These are phyloP conservation scores for Aelia acuminata DNA, from an alignment of 2,888 invertebrate genomes.

Conservation along the genomic window DNA sequence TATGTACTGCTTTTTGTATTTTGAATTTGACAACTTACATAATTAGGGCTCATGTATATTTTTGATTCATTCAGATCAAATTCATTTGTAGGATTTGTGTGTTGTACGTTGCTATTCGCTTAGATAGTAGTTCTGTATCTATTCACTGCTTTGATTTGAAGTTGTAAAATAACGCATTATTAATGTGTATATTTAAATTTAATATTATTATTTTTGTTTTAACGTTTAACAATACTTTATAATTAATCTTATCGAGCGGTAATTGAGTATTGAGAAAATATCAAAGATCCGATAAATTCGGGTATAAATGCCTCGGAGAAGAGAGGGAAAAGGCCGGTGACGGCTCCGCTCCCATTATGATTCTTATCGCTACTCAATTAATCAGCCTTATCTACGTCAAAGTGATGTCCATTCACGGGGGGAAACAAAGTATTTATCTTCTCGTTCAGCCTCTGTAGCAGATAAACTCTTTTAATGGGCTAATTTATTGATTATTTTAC, in stretches of 20 bases:
- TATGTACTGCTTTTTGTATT: too few relatives aligned
- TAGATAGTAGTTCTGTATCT: too few relatives aligned
- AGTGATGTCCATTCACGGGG: background rate
- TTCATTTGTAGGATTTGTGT: too few relatives aligned
- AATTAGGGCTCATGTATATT: too few relatives aligned
- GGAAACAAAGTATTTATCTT: background rate
- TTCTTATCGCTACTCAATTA: conserved; percentile 27
- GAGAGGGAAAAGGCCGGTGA: background rate
- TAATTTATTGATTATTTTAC: background rate
- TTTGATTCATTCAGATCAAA: too few relatives aligned
- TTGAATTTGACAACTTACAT: too few relatives aligned
- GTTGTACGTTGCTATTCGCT: too few relatives aligned
- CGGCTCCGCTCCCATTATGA: background rate
- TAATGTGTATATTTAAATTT: too few relatives aligned
- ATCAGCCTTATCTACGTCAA: conserved; percentile 34
- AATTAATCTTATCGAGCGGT: background rate
- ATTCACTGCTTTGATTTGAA: too few relatives aligned
- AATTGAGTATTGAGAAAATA: background rate
- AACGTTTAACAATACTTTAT: too few relatives aligned
- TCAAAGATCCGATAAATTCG: background rate
- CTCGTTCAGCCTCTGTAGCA: background rate
- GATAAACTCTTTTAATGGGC: background rate
- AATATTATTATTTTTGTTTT: too few relatives aligned
- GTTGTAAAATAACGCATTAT: too few relatives aligned
- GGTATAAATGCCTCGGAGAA: background rate